Conservation (phyloP, 2,113 vertebrate genomes). For the Elachura formosa region DNA sequence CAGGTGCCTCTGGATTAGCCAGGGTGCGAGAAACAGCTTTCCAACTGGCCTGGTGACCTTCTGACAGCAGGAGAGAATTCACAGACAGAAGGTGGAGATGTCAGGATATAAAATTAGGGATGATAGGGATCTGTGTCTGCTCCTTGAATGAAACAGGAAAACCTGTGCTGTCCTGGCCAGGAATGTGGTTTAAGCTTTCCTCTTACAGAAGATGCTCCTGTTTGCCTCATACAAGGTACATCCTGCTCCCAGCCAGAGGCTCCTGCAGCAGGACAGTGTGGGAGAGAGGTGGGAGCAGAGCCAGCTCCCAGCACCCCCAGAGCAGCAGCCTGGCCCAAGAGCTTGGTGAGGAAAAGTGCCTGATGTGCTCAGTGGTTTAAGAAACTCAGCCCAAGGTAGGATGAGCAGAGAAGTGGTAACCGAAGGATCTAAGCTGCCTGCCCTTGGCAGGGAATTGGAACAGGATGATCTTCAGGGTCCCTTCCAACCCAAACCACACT, state of each 20-base stretch:
- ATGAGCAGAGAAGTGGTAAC: background rate
- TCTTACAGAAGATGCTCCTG: background rate
- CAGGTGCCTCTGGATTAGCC: background rate
- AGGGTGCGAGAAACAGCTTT: background rate
- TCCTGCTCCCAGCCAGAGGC: background rate
- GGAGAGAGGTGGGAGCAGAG: background rate
- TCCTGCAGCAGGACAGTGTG: background rate
- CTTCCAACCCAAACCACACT: no score
- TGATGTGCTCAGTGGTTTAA: background rate
- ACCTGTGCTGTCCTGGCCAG: background rate
- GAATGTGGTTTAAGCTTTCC: fast-evolving
- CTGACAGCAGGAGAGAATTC: background rate
- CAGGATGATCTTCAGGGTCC: background rate
- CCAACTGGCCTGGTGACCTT: background rate
- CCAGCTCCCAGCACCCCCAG: background rate
- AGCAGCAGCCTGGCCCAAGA: background rate
- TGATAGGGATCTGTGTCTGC: background rate
- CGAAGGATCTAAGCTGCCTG: background rate
- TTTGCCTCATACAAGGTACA: background rate
- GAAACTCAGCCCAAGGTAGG: background rate
- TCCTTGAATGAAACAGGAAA: background rate
- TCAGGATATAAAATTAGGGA: background rate
- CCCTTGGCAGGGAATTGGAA: background rate
- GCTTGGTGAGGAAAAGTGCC: background rate
- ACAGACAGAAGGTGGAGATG: background rate